Evolutionary conservation across 1,140 invertebrate genomes (phyloP), one percentile per base, ranked within the genome.

Genomic region (Polypedilum pembai): DNA sequence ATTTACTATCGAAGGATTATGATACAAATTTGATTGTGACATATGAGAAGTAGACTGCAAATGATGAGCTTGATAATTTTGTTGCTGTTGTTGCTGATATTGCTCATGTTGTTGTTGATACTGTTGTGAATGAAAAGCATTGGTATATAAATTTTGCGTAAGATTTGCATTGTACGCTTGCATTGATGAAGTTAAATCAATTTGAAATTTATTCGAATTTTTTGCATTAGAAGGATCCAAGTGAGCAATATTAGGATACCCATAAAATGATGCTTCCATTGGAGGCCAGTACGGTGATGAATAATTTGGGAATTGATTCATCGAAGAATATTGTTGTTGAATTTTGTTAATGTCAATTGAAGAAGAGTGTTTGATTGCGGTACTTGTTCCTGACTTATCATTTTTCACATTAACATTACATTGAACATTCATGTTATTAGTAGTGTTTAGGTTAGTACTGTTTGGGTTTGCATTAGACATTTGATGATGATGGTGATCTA

Each of bases 281-380:
- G 45, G 45, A 56, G 87, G 85, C 83, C 87, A 88, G 78, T 88
- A 88, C 76, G 88, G 86, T 0, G 85, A 82, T 12, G 86, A 84
- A 76, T 87, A 88, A 76, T 87, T 87, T 0, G 85, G 85, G 74
- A 87, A 84, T 76, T 87, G 85, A 77, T 88, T 87, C 79, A 88
- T 85, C 0, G 84, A 80, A 76, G 87, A 85, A 77, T 87, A 86
- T 0, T 85, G 82, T 40, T 33, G 24, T 33, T 33, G 24, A 33
- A 85, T 83, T 78, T 85, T 85, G 75, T 84, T 84, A 2, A 83
- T 73, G 74, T 86, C 84, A 73, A 77, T 65, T 3, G 79, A 73
- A 41, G 41, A 69, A 8, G 17, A 5, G 12, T 69, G 65, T 12
- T 69, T 69, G 45, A 17, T 17, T 2, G 82, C 0, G 79, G 75